These are phyloP conservation scores for Conistra vaccinii DNA, from an alignment of 2,888 invertebrate genomes.

Conservation along the genomic window DNA sequence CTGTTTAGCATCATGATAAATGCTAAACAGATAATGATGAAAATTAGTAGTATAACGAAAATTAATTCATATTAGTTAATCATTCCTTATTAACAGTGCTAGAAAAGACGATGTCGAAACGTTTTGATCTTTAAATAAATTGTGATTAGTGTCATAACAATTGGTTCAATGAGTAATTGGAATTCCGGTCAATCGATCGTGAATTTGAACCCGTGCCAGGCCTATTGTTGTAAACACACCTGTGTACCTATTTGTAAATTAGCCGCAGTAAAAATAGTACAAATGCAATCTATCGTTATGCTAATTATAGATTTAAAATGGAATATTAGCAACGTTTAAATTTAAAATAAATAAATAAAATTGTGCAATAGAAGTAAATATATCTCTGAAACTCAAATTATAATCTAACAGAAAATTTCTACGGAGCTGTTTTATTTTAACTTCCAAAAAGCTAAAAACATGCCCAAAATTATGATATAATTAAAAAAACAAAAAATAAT, in stretches of 20 bases:
- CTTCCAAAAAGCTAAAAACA: background rate
- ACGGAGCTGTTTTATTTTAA: slow-evolving; percentile 35
- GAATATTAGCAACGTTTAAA: background rate
- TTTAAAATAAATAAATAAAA: slow-evolving; percentile 12
- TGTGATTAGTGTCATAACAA: slow-evolving; percentile 53
- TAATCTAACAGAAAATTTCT: background rate
- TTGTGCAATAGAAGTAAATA: slow-evolving; percentile 31
- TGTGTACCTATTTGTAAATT: slow-evolving; percentile 17
- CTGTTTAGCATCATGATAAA: slow-evolving; percentile 55
- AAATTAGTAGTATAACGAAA: no score
- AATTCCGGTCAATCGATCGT: slow-evolving; percentile 56
- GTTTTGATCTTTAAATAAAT: slow-evolving; percentile 33
- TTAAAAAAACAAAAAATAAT: background rate
- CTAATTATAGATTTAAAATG: slow-evolving; percentile 33
- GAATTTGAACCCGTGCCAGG: slow-evolving; percentile 52
- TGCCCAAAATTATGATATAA: no score
- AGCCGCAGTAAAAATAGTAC: slow-evolving; percentile 33
- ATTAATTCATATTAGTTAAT: slow-evolving; percentile 40
- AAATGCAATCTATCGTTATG: slow-evolving; percentile 1
- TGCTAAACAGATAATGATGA: no score
- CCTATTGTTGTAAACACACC: slow-evolving; percentile 29
- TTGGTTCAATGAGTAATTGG: slow-evolving; percentile 60
- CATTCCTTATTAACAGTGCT: slow-evolving; percentile 22
- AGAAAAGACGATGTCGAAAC: slow-evolving; percentile 33
- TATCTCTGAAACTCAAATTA: slow-evolving; percentile 33